Conservation (phyloP, 2,888 invertebrate species). For the Leucophora obtusa region DNA sequence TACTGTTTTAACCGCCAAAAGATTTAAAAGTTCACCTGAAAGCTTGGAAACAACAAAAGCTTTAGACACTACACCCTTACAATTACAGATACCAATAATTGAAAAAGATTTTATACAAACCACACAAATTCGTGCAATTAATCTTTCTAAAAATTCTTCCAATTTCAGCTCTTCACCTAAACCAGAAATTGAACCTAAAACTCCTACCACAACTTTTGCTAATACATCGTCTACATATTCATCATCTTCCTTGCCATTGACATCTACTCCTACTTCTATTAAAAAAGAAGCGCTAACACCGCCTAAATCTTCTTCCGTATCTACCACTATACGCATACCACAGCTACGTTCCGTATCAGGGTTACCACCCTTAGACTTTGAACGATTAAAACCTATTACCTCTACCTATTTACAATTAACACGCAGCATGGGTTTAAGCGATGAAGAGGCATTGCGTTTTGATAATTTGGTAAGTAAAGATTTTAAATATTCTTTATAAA, state of each 20-base stretch:
- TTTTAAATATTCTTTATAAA: conserved; percentile 76
- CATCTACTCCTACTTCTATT: conserved; percentile 57
- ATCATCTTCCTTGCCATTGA: conserved; percentile 29
- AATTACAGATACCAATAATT: conserved; percentile 45
- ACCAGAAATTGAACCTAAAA: conserved; percentile 30
- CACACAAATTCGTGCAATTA: conserved; percentile 71
- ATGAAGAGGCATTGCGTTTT: conserved; percentile 82
- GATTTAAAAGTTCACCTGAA: conserved; percentile 69
- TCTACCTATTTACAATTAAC: conserved; percentile 93
- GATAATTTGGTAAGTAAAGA: conserved; percentile 82
- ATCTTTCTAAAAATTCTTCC: conserved; percentile 74
- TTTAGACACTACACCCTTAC: conserved; percentile 21
- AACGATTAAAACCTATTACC: conserved; percentile 89
- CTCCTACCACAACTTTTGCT: neutral
- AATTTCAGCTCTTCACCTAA: conserved; percentile 71
- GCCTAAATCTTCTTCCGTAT: conserved; percentile 27
- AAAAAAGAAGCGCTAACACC: conserved; percentile 51
- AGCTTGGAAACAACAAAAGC: conserved; percentile 56
- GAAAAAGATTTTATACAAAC: conserved; percentile 46
- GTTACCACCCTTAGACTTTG: conserved; percentile 73
- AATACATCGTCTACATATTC: conserved; percentile 19
- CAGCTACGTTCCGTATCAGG: conserved; percentile 34
- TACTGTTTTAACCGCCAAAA: conserved; percentile 43
- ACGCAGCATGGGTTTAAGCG: conserved; percentile 84
- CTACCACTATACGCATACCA: conserved; percentile 51